Conservation (phyloP, 2,113 vertebrate genomes). For the Pagrus major region DNA sequence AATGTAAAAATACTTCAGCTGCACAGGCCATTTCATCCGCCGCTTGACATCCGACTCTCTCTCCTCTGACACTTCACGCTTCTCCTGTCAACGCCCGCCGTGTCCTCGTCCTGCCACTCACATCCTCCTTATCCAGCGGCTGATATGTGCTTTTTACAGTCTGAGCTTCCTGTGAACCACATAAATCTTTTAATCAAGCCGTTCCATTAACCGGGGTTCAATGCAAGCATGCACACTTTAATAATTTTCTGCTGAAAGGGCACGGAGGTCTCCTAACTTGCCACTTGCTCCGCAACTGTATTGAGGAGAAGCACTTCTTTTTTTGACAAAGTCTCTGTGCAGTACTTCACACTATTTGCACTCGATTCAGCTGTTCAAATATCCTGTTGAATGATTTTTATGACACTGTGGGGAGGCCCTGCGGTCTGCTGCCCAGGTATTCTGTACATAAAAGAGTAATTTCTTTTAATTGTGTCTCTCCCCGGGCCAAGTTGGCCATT, state of each 20-base stretch:
- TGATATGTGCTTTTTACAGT: constrained; percentile 1
- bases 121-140: neutral
- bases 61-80: no score
- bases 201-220: neutral
- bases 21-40: no score
- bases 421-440: neutral
- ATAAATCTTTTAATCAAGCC: constrained; percentile 17
- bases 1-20: no score
- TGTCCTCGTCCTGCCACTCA: no score
- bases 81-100: no score
- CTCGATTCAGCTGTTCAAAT: constrained; percentile 49
- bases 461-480: constrained; percentile 39
- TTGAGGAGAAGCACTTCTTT: constrained; percentile 5
- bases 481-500: constrained; percentile 1
- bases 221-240: neutral
- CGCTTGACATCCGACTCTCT: no score
- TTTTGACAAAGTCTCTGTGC: constrained; percentile 32
- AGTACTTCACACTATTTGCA: constrained; percentile 37
- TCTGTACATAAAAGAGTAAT: constrained; percentile 19
- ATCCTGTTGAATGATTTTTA: constrained; percentile 28
- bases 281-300: neutral
- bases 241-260: constrained; percentile 18
- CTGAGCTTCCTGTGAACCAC: constrained; percentile 2
- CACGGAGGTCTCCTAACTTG: neutral
- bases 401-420: constrained; percentile 6